These are phyloP conservation scores for Dichetophora obliterata DNA, from an alignment of 2,888 invertebrate genomes.

Conservation along the genomic window DNA sequence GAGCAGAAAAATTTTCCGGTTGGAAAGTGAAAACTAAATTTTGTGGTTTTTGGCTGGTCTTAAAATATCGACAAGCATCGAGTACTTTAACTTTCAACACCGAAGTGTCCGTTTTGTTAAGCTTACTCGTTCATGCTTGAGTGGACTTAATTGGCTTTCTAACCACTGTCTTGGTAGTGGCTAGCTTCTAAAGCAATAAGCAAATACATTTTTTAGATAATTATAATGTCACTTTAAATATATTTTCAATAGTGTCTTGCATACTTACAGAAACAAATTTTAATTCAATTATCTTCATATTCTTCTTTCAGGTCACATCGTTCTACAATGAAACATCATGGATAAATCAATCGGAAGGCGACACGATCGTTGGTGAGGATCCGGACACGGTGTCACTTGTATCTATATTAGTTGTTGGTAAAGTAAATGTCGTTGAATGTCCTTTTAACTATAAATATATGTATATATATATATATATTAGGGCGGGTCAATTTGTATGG, in stretches of 20 bases:
- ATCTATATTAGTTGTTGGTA: constrained; percentile 86
- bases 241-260: no score
- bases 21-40: neutral
- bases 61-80: neutral
- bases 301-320: constrained; percentile 65
- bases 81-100: neutral
- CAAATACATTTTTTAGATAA: neutral
- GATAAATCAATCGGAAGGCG: constrained; percentile 67
- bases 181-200: neutral
- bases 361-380: constrained; percentile 73
- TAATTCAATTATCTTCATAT: neutral
- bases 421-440: constrained; percentile 71
- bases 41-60: neutral
- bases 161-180: neutral
- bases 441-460: no score
- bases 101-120: neutral
- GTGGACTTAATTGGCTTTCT: constrained; percentile 12
- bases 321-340: constrained; percentile 69
- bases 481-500: no score
- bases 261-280: no score
- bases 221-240: neutral
- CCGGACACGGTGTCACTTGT: constrained; percentile 84
- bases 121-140: neutral
- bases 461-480: no score
- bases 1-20: neutral